These are phyloP conservation scores for Lordiphosa stackelbergi DNA, from an alignment of 1,140 invertebrate genomes.

Conservation along the genomic window DNA sequence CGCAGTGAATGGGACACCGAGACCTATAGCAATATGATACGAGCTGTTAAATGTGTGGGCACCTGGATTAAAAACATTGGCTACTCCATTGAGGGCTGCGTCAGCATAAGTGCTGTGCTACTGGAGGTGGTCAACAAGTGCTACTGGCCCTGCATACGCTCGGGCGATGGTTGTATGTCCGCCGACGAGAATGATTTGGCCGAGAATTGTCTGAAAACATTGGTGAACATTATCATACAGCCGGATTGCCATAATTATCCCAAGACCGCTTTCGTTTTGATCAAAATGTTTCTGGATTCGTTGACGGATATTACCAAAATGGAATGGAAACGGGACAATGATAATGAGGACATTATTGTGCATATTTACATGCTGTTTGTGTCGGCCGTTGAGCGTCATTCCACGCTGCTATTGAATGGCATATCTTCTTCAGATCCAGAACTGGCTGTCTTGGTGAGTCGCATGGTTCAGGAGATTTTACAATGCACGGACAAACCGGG, in stretches of 20 bases:
- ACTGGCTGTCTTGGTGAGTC: conserved; percentile 73
- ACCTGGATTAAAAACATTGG: conserved; percentile 81
- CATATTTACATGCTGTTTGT: conserved; percentile 82
- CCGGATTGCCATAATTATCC: conserved; percentile 80
- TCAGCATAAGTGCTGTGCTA: conserved; percentile 63
- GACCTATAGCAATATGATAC: conserved; percentile 77
- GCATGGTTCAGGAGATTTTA: conserved; percentile 80
- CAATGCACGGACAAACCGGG: conserved; percentile 88
- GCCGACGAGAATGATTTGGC: conserved; percentile 79
- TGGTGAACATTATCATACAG: conserved; percentile 80
- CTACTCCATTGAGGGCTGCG: conserved; percentile 77
- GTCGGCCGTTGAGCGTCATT: conserved; percentile 82
- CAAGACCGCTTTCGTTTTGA: conserved; percentile 78
- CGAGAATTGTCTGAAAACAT: conserved; percentile 81
- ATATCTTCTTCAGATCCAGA: conserved; percentile 76
- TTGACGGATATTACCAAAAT: conserved; percentile 64
- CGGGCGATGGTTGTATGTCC: conserved; percentile 77
- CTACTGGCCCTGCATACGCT: conserved; percentile 68
- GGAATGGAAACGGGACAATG: conserved; percentile 75
- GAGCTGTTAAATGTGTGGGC: conserved; percentile 80
- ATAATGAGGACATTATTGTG: conserved; percentile 78
- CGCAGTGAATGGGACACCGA: conserved; percentile 56
- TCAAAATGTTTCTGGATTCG: conserved; percentile 77
- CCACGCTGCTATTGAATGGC: conserved; percentile 80
- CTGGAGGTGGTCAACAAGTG: conserved; percentile 72